Base-by-base conservation (phyloP, 2,888 invertebrate genomes). In the Amblyjoppa proteus region DNA sequence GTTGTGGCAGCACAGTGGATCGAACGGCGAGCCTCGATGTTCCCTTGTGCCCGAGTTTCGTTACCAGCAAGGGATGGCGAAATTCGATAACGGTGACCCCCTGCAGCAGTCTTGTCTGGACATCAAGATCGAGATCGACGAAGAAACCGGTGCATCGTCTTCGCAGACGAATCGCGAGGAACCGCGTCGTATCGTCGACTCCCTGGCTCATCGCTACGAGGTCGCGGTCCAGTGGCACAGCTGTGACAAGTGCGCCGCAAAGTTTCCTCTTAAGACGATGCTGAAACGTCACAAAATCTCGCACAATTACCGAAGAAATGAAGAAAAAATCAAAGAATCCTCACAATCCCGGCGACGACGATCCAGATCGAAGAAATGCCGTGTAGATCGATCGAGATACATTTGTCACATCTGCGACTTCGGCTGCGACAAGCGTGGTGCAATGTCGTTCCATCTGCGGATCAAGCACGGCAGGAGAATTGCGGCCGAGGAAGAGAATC, bases 211-310 rank as follows among this genome's bases (percentile, higher is more conserved):
- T 49, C 68, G 87, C 6, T 81, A 77, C 66, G 78, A 87, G 45
- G 51, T 81, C 20, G 49, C 41, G 3, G 56, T 87, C 16, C 81
- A 83, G 3, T 87, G 76, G 61, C 86, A 83, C 74, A 31, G 58
- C 0, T 94, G 93, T 73, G 79, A 89, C 11, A 91, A 89, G 53
- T 94, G 94, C 71, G 82, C 81, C 1, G 77, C 92, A 13, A 90
- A 89, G 75, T 94, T 93, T 68, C 90, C 92, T 0, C 56, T 90
- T 31, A 89, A 89, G 11, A 88, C 61, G 3, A 92, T 92, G 91
- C 76, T 93, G 69, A 88, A 86, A 16, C 89, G 92, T 49, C 93
- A 93, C 71, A 90, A 87, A 53, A 56, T 86, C 1, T 83, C 84
- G 3, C 91, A 92, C 61, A 78, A 45, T 58, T 70, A 45, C 64